Percentiles rank a stretch among this genome's conserved stretches.
phyloP scores from a whole-genome alignment of 2,888 invertebrate genomes.

The Caenorhabditis doughertyi region DNA sequence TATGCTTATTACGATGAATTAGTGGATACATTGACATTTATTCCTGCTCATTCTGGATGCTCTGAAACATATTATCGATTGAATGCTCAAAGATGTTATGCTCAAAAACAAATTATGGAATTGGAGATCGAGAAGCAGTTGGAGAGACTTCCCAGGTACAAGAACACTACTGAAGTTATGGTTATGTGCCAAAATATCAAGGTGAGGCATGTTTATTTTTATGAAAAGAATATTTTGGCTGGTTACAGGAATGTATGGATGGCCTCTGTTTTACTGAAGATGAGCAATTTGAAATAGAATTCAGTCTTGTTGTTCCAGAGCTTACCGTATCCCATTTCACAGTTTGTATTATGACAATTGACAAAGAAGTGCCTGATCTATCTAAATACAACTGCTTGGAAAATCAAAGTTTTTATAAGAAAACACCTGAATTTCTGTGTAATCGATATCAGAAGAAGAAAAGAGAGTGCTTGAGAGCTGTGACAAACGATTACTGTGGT shows the following conservation, averaged over 20 bases:
- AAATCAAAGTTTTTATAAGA: conserved; percentile 9
- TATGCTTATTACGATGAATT: conserved; percentile 18
- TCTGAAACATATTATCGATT: conserved; percentile 22
- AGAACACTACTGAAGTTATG: conserved; percentile 13
- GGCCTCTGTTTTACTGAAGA: conserved; percentile 28
- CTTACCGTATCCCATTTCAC: conserved; percentile 27
- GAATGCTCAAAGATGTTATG: conserved; percentile 30
- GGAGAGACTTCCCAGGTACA: neutral
- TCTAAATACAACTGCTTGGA: conserved; percentile 6
- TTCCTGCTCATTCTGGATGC: conserved; percentile 30
- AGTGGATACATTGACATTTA: conserved; percentile 21
- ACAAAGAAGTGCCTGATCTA: conserved; percentile 13
- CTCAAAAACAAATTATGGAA: conserved; percentile 15
- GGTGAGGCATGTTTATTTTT: too few relatives aligned
- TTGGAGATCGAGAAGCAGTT: conserved; percentile 21
- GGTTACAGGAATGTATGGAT: conserved; percentile 20
- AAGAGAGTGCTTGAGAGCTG: conserved; percentile 26
- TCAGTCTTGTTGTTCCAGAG: conserved; percentile 29
- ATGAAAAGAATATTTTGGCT: too few relatives aligned
- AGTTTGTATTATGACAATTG: conserved; percentile 19
- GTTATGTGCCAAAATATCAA: conserved; percentile 2
- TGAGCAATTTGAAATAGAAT: conserved; percentile 22
- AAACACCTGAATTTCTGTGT: conserved; percentile 15
- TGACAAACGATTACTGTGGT: conserved; percentile 25
- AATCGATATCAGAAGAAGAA: conserved; percentile 13